Percentiles rank a stretch among this genome's conserved stretches.
Evolutionary conservation across 37 sponge, comb jelly and placozoan genomes (phyloP).

Genomic region (Tethya wilhelma): DNA sequence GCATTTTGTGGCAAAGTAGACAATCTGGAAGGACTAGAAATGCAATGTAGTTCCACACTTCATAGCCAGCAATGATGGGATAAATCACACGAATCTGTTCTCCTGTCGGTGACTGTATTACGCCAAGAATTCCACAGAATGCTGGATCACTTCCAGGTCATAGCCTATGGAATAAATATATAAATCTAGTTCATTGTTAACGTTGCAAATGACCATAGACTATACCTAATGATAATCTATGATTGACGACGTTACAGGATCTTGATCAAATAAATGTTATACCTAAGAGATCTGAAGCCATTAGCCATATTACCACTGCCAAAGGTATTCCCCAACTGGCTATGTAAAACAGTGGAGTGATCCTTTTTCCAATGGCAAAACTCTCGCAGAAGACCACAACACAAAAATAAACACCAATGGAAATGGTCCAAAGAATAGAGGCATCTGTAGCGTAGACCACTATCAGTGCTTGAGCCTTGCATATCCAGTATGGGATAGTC

Average conservation of each 20-base stretch:
- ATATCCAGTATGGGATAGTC: conserved; percentile 8
- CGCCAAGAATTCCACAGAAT: not conserved
- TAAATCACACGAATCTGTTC: not conserved
- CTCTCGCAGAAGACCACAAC: conserved; percentile 27
- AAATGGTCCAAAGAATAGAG: conserved; percentile 59
- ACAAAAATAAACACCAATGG: conserved; percentile 59
- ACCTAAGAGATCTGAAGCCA: not conserved
- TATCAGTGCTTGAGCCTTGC: conserved; percentile 35
- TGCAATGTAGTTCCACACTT: conserved; percentile 42
- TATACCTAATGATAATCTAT: not conserved
- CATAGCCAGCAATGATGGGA: conserved; percentile 35
- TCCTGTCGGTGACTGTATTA: not conserved
- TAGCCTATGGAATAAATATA: not conserved
- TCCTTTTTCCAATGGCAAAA: conserved; percentile 4
- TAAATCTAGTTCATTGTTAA: not conserved
- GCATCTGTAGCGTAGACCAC: conserved; percentile 26
- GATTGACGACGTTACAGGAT: conserved; percentile 30
- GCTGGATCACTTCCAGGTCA: conserved; percentile 11
- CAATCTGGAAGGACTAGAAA: conserved; percentile 61
- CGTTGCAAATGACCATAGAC: not conserved
- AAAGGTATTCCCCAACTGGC: conserved; percentile 56
- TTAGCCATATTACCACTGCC: conserved; percentile 19
- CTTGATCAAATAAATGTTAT: not conserved
- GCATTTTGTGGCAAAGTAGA: not conserved
- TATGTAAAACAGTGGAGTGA: conserved; percentile 20